These are phyloP conservation scores for Craniophora ligustri DNA, from an alignment of 2,888 invertebrate genomes.

Conservation along the genomic window DNA sequence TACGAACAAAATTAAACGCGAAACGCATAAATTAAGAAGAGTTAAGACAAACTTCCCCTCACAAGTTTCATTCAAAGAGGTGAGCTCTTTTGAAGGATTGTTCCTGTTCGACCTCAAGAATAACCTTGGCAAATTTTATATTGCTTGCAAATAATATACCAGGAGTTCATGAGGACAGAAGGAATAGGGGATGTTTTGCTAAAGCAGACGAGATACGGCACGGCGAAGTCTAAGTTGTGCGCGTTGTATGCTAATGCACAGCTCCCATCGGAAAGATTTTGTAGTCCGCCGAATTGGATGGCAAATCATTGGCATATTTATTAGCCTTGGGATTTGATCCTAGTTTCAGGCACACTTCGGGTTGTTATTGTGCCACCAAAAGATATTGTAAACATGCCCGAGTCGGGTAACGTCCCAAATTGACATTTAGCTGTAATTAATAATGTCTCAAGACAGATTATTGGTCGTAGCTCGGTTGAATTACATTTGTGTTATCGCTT, in stretches of 20 bases:
- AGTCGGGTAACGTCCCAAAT: conserved; percentile 38
- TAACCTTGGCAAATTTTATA: conserved; percentile 52
- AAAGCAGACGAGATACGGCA: conserved; percentile 29
- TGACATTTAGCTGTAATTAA: conserved; percentile 31
- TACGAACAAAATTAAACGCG: conserved; percentile 77
- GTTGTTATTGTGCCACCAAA: conserved; percentile 63
- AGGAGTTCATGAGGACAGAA: conserved; percentile 17
- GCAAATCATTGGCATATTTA: conserved; percentile 85
- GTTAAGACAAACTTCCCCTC: conserved; percentile 75
- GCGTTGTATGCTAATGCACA: conserved; percentile 79
- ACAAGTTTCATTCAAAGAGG: conserved; percentile 77
- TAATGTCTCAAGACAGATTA: conserved; percentile 4
- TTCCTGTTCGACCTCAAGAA: conserved; percentile 65
- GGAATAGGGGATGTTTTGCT: conserved; percentile 37
- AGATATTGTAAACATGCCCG: conserved; percentile 60
- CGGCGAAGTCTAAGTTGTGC: conserved; percentile 59
- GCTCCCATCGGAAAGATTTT: conserved; percentile 83
- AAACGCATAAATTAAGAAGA: conserved; percentile 83
- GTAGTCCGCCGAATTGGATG: conserved; percentile 78
- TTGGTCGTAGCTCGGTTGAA: neutral
- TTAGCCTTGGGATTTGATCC: conserved; percentile 76
- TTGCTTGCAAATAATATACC: conserved; percentile 33
- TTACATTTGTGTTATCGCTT: neutral
- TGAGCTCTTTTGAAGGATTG: conserved; percentile 76
- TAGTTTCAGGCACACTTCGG: conserved; percentile 59